Conservation (phyloP, 2,888 invertebrate genomes). For the Leptogaster cylindrica region DNA sequence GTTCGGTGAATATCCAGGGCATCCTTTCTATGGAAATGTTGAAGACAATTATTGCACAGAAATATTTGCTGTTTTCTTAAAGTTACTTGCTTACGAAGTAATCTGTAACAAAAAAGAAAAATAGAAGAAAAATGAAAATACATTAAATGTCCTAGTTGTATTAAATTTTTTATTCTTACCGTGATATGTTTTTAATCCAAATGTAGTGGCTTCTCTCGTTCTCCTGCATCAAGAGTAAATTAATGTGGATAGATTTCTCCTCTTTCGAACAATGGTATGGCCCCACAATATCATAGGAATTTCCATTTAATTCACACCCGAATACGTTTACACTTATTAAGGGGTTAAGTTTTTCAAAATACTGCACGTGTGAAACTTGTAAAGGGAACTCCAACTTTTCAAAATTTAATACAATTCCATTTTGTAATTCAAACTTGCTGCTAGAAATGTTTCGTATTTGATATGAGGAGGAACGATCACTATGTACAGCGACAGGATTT, state of each 20-base stretch:
- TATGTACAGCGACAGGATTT: background rate
- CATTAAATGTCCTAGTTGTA: too few relatives aligned
- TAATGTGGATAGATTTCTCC: conserved; percentile 1
- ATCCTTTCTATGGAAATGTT: conserved; percentile 20
- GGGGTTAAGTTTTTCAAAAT: conserved; percentile 48
- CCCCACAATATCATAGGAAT: background rate
- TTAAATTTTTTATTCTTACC: background rate
- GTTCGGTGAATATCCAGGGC: conserved; percentile 9
- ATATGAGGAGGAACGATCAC: conserved; percentile 36
- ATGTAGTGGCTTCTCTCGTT: background rate
- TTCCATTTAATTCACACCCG: background rate
- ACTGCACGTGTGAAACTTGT: conserved; percentile 46
- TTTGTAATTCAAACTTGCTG: conserved; percentile 45
- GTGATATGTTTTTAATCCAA: conserved; percentile 10
- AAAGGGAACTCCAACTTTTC: conserved; percentile 49
- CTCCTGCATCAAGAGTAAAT: background rate
- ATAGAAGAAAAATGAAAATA: background rate
- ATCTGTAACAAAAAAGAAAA: background rate
- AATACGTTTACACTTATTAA: conserved; percentile 47
- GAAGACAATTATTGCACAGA: conserved; percentile 4
- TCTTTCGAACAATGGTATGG: background rate
- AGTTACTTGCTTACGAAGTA: background rate
- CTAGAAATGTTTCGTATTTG: conserved; percentile 40
- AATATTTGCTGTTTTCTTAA: background rate
- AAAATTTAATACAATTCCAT: conserved; percentile 45